Percentiles rank a stretch among this genome's conserved stretches.
These are phyloP conservation scores for Paratilapia polleni DNA, from an alignment of 2,113 vertebrate species.

Conservation along the genomic window DNA sequence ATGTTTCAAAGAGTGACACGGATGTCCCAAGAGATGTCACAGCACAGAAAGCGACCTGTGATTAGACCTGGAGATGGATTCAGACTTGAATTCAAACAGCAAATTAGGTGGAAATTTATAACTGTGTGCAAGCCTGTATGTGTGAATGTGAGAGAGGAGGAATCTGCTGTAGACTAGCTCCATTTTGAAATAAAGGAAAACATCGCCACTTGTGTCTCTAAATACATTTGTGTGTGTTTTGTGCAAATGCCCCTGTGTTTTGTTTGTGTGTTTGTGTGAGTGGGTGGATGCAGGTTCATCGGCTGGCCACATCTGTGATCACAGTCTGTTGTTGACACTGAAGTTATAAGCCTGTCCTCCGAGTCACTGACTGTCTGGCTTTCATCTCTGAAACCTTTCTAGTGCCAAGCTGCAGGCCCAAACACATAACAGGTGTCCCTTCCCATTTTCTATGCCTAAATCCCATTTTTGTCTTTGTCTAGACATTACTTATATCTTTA, in stretches of 20 bases:
- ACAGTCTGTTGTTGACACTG: slow-evolving; percentile 55
- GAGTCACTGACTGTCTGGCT: slow-evolving; percentile 35
- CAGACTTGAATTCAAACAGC: slow-evolving; percentile 30
- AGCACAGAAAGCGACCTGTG: slow-evolving; percentile 41
- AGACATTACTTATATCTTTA: background rate
- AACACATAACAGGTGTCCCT: slow-evolving; percentile 47
- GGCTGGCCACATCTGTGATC: slow-evolving; percentile 58
- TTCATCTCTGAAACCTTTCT: slow-evolving; percentile 57
- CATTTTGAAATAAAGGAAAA: background rate
- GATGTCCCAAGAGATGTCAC: slow-evolving; percentile 32
- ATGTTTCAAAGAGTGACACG: slow-evolving; percentile 50
- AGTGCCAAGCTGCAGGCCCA: slow-evolving; percentile 29
- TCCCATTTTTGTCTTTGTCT: background rate
- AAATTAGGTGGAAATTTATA: slow-evolving; percentile 29
- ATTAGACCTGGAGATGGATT: slow-evolving; percentile 58
- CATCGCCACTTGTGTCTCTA: background rate
- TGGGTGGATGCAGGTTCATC: slow-evolving; percentile 23
- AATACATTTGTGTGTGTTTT: background rate
- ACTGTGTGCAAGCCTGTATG: background rate
- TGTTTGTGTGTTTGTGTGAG: slow-evolving; percentile 35
- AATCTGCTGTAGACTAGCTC: background rate
- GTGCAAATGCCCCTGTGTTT: slow-evolving; percentile 9
- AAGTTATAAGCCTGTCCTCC: slow-evolving; percentile 34
- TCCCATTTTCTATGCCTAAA: background rate
- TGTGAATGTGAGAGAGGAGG: background rate